phyloP scores from a whole-genome alignment of 2,113 vertebrate species.

The Crotalus tigris region DNA sequence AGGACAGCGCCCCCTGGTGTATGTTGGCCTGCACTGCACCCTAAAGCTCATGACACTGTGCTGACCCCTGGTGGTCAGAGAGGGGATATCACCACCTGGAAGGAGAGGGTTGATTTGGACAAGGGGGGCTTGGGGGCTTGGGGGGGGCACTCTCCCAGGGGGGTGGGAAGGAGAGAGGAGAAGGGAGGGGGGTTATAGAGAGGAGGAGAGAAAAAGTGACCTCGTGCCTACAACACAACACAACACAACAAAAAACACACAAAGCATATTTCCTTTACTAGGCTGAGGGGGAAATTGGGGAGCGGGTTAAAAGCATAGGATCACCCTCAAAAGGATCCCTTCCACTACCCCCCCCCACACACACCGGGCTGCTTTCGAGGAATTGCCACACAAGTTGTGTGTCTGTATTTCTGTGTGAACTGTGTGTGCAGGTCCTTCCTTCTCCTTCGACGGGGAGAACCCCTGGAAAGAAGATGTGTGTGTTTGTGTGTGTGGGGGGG shows the following conservation, averaged over 20 bases:
- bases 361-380: not conserved
- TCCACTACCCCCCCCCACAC: no score
- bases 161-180: not conserved
- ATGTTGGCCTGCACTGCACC: accelerated
- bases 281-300: not conserved
- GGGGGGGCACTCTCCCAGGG: not conserved
- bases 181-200: not conserved
- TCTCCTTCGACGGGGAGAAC: not conserved
- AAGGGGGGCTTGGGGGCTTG: not conserved
- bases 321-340: not conserved
- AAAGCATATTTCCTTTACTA: not conserved
- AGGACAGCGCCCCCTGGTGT: not conserved
- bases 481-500: not conserved
- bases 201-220: not conserved
- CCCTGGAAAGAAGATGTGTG: not conserved
- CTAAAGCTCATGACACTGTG: not conserved
- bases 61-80: constrained; percentile 6
- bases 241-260: no score
- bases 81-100: no score
- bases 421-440: not conserved
- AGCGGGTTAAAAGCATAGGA: not conserved
- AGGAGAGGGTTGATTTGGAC: not conserved
- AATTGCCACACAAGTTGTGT: not conserved
- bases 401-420: no score
- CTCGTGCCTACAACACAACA: not conserved